Evolutionary conservation across 2,888 invertebrate genomes (phyloP).

Genomic region (Coremacera marginata): DNA sequence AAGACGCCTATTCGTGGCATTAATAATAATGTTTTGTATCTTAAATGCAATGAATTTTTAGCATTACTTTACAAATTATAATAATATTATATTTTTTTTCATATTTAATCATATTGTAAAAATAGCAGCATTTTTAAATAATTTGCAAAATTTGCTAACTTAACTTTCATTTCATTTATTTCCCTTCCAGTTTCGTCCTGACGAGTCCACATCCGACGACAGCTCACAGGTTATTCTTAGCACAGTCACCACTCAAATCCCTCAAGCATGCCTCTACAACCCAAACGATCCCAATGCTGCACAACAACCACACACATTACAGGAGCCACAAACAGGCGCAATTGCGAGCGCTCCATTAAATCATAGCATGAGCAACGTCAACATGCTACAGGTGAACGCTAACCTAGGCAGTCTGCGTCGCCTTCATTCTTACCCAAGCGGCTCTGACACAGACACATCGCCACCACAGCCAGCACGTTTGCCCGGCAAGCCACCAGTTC

Average conservation of each 20-base stretch:
- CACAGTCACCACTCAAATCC: slow-evolving; percentile 69
- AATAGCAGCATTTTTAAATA: background rate
- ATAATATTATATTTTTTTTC: no score
- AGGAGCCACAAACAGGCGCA: slow-evolving; percentile 38
- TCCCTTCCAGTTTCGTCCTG: slow-evolving; percentile 63
- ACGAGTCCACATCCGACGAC: slow-evolving; percentile 69
- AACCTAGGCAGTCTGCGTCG: slow-evolving; percentile 76
- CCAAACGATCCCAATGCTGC: slow-evolving; percentile 57
- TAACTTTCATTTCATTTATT: background rate
- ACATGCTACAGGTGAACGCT: slow-evolving; percentile 57
- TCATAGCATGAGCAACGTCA: slow-evolving; percentile 65
- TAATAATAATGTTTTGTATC: no score
- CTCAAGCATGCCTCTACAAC: slow-evolving; percentile 67
- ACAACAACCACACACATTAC: slow-evolving; percentile 47
- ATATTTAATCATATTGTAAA: background rate
- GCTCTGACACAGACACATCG: slow-evolving; percentile 84
- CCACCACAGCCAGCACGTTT: slow-evolving; percentile 79
- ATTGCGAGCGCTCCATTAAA: slow-evolving; percentile 42
- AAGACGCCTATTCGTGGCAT: no score
- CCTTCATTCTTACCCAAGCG: slow-evolving; percentile 87
- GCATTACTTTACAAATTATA: no score
- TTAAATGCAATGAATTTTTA: no score
- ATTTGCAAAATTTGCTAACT: no score
- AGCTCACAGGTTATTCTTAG: slow-evolving; percentile 69
- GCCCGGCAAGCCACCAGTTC: slow-evolving; percentile 82